Percentiles rank a stretch among this genome's conserved stretches.
Conservation (phyloP, 1,140 invertebrate species). For the Drosophila nigromelanica region DNA sequence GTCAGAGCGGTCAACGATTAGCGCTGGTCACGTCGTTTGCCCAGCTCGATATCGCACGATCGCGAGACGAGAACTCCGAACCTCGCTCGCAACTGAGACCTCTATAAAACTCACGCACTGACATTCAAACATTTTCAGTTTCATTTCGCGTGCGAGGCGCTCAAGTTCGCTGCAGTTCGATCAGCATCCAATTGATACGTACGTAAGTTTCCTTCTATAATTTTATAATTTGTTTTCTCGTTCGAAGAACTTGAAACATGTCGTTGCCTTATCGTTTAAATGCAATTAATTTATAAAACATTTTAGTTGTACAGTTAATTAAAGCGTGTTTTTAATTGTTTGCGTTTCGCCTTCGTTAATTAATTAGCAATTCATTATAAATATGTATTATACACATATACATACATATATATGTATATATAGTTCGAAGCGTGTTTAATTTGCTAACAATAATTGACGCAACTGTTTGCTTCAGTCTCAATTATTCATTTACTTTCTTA, state of each 20-base stretch:
- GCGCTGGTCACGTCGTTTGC: conserved; percentile 37
- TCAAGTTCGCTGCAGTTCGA: conserved; percentile 51
- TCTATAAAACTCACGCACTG: conserved; percentile 65
- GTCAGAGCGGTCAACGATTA: conserved; percentile 27
- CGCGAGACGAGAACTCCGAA: neutral
- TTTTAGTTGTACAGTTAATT: neutral
- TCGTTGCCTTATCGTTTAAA: conserved; percentile 20
- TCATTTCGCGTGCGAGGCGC: conserved; percentile 48
- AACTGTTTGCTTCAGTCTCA: neutral
- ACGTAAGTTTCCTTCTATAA: conserved; percentile 7
- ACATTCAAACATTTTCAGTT: conserved; percentile 64
- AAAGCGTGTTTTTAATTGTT: neutral
- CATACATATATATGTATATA: neutral
- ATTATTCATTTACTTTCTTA: conserved; percentile 8
- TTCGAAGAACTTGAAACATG: conserved; percentile 11
- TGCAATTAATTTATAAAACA: conserved; percentile 13
- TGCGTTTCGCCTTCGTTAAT: neutral
- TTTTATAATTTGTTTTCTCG: neutral
- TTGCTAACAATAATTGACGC: neutral
- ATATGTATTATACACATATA: neutral
- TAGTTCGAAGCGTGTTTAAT: neutral
- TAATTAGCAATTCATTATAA: neutral
- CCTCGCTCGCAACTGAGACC: conserved; percentile 16
- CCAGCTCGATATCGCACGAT: conserved; percentile 9
- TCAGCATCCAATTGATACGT: conserved; percentile 13